A percentile compares a stretch with the other conserved stretches of the same genome.
Conservation (phyloP, 2,888 invertebrate genomes). For the Eristalinus sepulchralis region DNA sequence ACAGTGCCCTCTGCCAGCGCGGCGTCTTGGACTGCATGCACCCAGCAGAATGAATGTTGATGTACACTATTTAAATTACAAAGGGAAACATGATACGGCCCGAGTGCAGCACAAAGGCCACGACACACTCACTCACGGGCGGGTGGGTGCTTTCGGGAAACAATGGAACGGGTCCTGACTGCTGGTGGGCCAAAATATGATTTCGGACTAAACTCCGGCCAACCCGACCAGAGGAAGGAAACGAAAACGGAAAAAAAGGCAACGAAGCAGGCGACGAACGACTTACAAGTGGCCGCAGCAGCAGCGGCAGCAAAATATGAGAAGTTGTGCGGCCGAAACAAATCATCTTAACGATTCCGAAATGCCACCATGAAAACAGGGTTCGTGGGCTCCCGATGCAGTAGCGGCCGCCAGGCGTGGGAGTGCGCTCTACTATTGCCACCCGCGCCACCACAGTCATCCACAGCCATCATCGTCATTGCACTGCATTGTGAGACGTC, state of each 20-base stretch:
- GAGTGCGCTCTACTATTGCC: slow-evolving; percentile 61
- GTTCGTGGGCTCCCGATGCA: slow-evolving; percentile 59
- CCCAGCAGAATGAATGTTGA: slow-evolving; percentile 54
- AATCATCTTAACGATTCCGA: slow-evolving; percentile 70
- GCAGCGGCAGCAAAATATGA: slow-evolving; percentile 46
- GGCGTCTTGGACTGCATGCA: slow-evolving; percentile 41
- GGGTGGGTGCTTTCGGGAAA: slow-evolving; percentile 48
- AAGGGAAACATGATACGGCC: slow-evolving; percentile 63
- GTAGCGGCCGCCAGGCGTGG: slow-evolving; percentile 71
- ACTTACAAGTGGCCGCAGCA: slow-evolving; percentile 34
- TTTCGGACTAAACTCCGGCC: slow-evolving; percentile 49
- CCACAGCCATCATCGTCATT: background rate
- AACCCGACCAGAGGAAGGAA: background rate
- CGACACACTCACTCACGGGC: slow-evolving; percentile 31
- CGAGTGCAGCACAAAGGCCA: slow-evolving; percentile 32
- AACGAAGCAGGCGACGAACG: background rate
- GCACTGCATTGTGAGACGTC: slow-evolving; percentile 17
- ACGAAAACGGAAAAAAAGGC: slow-evolving; percentile 10
- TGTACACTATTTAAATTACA: slow-evolving; percentile 69
- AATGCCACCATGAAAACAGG: slow-evolving; percentile 68
- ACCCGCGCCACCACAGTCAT: background rate
- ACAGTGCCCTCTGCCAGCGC: background rate
- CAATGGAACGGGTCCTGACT: slow-evolving; percentile 60
- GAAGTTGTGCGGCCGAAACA: slow-evolving; percentile 65
- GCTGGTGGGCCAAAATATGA: slow-evolving; percentile 71